Conservation (phyloP, 2,113 vertebrate species). For the Ardeotis arabs region DNA sequence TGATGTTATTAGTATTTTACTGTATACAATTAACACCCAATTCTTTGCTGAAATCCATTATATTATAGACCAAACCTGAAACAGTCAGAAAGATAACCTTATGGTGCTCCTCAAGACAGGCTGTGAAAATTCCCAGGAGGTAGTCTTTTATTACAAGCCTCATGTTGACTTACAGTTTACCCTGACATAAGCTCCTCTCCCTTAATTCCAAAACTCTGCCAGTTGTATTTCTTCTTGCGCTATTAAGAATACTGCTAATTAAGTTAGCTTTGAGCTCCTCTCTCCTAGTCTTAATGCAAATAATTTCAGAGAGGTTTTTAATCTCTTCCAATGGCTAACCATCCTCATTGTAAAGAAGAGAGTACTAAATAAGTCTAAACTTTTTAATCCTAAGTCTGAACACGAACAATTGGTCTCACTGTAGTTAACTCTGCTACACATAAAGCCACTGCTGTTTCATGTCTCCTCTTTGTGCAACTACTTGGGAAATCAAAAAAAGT, state of each 20-base stretch:
- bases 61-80: neutral
- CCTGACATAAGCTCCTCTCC: neutral
- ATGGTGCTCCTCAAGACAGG: neutral
- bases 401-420: neutral
- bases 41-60: neutral
- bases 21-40: neutral
- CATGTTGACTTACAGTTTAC: neutral
- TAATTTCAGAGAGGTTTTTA: neutral
- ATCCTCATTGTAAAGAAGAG: neutral
- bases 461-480: neutral
- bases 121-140: neutral
- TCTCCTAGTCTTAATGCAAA: neutral
- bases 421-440: neutral
- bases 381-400: neutral
- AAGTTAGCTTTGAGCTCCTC: neutral
- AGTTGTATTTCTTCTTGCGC: neutral
- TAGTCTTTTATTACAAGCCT: neutral
- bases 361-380: neutral
- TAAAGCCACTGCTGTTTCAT: neutral
- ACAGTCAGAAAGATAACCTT: neutral
- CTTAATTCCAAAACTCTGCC: neutral
- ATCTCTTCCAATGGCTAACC: neutral
- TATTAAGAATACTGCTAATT: neutral
- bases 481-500: neutral
- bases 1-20: neutral